Evolutionary conservation across 2,888 invertebrate species (phyloP).

Genomic region (Eupithecia centaureata): DNA sequence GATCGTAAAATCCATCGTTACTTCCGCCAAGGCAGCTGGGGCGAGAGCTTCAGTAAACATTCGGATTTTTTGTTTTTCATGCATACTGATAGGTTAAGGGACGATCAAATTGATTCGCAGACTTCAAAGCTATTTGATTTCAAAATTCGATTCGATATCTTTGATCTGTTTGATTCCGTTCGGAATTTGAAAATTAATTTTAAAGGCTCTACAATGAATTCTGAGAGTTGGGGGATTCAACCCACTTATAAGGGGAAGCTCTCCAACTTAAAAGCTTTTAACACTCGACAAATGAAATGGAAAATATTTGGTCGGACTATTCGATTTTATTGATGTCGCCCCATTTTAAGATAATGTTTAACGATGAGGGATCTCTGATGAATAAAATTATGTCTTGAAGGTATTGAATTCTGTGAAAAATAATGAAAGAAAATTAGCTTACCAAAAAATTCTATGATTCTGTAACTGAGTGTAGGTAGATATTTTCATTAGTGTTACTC

Average conservation of each 20-base stretch:
- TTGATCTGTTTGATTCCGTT: slow-evolving; percentile 28
- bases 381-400: not conserved
- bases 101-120: slow-evolving; percentile 27
- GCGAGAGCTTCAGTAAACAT: slow-evolving; percentile 41
- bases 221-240: slow-evolving; percentile 14
- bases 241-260: slow-evolving; percentile 22
- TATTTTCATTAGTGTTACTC: not conserved
- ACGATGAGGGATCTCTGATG: not conserved
- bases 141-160: slow-evolving; percentile 33
- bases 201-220: slow-evolving; percentile 21
- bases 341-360: not conserved
- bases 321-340: slow-evolving; percentile 35
- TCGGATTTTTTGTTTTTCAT: slow-evolving; percentile 39
- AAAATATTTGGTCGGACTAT: slow-evolving; percentile 52
- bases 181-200: slow-evolving; percentile 32
- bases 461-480: too few species aligned
- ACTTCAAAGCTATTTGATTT: slow-evolving; percentile 34
- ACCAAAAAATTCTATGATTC: too few species aligned
- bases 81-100: slow-evolving; percentile 37
- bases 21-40: slow-evolving; percentile 51
- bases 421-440: too few species aligned
- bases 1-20: slow-evolving; percentile 62
- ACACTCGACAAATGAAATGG: slow-evolving; percentile 41
- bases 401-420: too few species aligned
- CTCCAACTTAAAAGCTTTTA: slow-evolving; percentile 28